phyloP scores from a whole-genome alignment of 2,888 invertebrate genomes.

The Byasa hedistus region DNA sequence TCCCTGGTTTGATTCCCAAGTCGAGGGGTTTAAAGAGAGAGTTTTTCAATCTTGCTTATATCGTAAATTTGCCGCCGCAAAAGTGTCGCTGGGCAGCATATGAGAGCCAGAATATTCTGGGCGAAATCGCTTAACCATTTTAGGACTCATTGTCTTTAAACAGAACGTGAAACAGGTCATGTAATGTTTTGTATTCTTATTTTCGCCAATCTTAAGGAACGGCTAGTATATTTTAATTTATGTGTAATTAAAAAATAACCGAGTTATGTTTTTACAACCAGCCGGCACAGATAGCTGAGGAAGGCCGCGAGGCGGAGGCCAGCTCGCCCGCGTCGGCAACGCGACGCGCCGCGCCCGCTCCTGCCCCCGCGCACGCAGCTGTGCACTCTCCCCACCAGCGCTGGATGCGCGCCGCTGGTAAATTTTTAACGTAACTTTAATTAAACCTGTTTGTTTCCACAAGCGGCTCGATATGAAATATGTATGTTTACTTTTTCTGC shows the following conservation, averaged over 20 bases:
- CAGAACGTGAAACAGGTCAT: too few relatives aligned
- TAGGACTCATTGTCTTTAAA: too few relatives aligned
- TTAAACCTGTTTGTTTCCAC: not conserved
- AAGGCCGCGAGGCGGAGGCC: conserved; percentile 91
- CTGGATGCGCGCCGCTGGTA: conserved; percentile 74
- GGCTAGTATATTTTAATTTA: too few relatives aligned
- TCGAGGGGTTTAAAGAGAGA: too few relatives aligned
- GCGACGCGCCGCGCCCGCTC: conserved; percentile 44
- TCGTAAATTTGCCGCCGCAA: too few relatives aligned
- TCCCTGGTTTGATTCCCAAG: too few relatives aligned
- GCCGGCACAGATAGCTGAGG: conserved; percentile 74
- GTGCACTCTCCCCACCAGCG: conserved; percentile 68
- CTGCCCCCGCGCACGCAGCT: conserved; percentile 56
- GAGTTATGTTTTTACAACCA: not conserved
- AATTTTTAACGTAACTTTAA: not conserved
- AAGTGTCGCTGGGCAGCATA: too few relatives aligned
- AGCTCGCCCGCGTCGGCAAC: conserved; percentile 61
- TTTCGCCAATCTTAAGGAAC: too few relatives aligned
- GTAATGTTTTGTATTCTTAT: too few relatives aligned
- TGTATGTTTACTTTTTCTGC: not conserved
- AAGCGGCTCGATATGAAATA: not conserved
- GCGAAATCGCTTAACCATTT: too few relatives aligned
- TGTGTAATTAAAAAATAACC: not conserved
- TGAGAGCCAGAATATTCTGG: too few relatives aligned
- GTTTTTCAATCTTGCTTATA: too few relatives aligned